Evolutionary conservation across 2,113 vertebrate genomes (phyloP), one percentile per base, ranked within the genome.

Genomic region (Platysteira castanea): DNA sequence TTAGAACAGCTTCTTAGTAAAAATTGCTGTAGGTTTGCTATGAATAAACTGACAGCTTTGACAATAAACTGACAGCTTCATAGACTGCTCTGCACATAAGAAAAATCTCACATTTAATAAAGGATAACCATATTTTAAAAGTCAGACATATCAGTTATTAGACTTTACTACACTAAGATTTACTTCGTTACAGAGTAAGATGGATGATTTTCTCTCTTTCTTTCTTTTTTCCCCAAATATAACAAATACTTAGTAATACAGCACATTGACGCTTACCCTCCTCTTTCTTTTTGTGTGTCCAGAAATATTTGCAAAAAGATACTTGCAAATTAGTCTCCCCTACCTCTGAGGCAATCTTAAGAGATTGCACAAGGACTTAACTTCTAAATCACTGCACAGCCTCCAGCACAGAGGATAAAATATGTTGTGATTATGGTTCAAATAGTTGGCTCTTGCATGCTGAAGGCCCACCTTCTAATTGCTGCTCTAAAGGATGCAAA

Each of bases 131-230:
- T 27, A 52, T 85, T 56, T 85, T 80, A 95, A 95, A 93, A 91
- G 22, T 87, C 61, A 95, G 68, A 94, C n/a, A 61, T 67, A 94
- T 80, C 77, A 87, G 84, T 94, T 97, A 96, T 27, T 95, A 73
- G 96, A 96, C n/a, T 94, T 95, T 77, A 95, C 79, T 84, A 80
- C n/a, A 74, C 6, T 71, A 88, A 69, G 75, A 85, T 78, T 91
- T 95, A 92, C 84, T 80, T 83, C 57, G 27, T 77, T 94, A 95
- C 22, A 94, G 33, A 22, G 42, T 70, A 86, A 90, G 22, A 93
- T n/a, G 87, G 56, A 22, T 71, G 6, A 33, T 39, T 70, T 17
- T 60, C 6, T 78, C 8, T 64, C 8, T 61, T 46, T 56, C 11
- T n/a, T n/a, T n/a, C n/a, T n/a, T n/a, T n/a, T n/a, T n/a, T n/a